These are phyloP conservation scores for Ceramica pisi DNA, from an alignment of 2,888 invertebrate species.

Conservation along the genomic window DNA sequence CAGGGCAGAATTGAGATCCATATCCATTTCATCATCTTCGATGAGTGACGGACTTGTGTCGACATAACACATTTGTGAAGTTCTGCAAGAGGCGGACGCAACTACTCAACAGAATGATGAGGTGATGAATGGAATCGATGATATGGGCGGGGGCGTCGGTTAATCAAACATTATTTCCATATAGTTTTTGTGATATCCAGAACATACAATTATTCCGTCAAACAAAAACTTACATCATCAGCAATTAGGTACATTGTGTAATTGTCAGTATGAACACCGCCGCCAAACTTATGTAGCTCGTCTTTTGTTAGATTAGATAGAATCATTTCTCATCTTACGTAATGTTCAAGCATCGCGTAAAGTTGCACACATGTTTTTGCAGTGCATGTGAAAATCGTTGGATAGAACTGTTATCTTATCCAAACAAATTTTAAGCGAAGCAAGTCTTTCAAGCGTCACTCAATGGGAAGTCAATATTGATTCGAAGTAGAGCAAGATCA, in stretches of 20 bases:
- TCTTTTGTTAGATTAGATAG: constrained; percentile 81
- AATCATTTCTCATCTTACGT: constrained; percentile 76
- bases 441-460: constrained; percentile 57
- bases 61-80: constrained; percentile 72
- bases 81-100: constrained; percentile 65
- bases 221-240: constrained; percentile 79
- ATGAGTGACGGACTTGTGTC: constrained; percentile 71
- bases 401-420: constrained; percentile 25
- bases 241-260: constrained; percentile 81
- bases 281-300: constrained; percentile 81
- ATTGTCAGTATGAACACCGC: constrained; percentile 76
- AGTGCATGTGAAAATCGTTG: constrained; percentile 61
- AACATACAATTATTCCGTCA: constrained; percentile 80
- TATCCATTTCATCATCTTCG: constrained; percentile 76
- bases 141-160: constrained; percentile 73
- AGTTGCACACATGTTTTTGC: constrained; percentile 68
- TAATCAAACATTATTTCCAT: constrained; percentile 74
- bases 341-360: constrained; percentile 72
- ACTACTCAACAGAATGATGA: constrained; percentile 61
- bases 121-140: constrained; percentile 73
- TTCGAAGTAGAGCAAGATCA: constrained; percentile 61
- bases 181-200: constrained; percentile 70
- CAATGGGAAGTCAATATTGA: constrained; percentile 66
- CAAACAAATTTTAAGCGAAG: constrained; percentile 41
- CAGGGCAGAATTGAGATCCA: constrained; percentile 72